A percentile compares a stretch with the other conserved stretches of the same genome.
These are phyloP conservation scores for Enteromius radiatus DNA, from an alignment of 2,797 vertebrate genomes.

Conservation along the genomic window DNA sequence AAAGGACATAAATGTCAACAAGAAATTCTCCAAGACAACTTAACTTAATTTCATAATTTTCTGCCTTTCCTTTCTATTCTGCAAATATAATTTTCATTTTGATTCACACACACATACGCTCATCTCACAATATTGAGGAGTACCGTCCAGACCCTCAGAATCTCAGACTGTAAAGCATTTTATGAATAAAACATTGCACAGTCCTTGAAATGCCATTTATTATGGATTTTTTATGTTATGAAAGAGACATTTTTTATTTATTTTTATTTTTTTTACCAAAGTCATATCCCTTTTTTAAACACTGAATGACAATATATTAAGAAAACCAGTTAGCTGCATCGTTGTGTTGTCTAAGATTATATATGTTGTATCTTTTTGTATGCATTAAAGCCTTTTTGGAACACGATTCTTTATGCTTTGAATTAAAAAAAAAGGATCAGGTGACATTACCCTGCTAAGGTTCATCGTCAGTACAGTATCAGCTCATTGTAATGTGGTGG, in stretches of 20 bases:
- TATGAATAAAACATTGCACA: constrained; percentile 18
- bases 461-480: constrained; percentile 38
- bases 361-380: not conserved
- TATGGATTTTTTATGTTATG: constrained; percentile 4
- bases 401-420: not conserved
- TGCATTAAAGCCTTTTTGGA: not conserved
- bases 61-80: not conserved
- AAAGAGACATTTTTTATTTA: not conserved
- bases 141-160: not conserved
- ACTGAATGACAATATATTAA: not conserved
- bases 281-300: not conserved
- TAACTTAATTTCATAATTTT: not conserved
- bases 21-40: constrained; percentile 4
- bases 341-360: not conserved
- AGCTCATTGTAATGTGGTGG: constrained; percentile 35
- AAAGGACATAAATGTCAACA: not conserved
- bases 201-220: not conserved
- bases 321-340: not conserved
- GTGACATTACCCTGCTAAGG: constrained; percentile 43
- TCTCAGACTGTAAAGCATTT: not conserved
- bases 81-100: not conserved
- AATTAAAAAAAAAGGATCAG: constrained; percentile 35
- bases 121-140: not conserved
- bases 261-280: not conserved
- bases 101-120: not conserved